These are phyloP conservation scores for Forbesichthys papilliferus DNA, from an alignment of 2,113 vertebrate species.

Conservation along the genomic window DNA sequence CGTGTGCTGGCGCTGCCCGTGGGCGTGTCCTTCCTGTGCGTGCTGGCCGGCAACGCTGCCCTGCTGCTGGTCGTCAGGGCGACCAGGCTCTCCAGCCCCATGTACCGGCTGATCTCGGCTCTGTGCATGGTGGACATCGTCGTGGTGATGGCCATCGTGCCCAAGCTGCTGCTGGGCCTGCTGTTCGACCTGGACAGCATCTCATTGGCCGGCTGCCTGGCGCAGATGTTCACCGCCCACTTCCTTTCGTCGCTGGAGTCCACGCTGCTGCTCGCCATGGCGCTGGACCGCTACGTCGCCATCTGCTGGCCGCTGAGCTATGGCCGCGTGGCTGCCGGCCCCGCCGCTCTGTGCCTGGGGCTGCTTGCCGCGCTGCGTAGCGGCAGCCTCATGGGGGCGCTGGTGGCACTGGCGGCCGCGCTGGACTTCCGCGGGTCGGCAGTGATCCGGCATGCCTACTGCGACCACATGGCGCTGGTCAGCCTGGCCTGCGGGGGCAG, in stretches of 20 bases:
- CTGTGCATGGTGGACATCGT: constrained; percentile 73
- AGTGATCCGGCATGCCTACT: constrained; percentile 73
- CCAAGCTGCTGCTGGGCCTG: constrained; percentile 70
- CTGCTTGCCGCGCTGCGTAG: constrained; percentile 71
- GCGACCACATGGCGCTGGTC: constrained; percentile 81
- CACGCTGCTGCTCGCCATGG: constrained; percentile 76
- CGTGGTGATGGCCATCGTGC: constrained; percentile 60
- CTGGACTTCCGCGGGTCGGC: constrained; percentile 70
- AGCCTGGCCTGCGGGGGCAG: constrained; percentile 70
- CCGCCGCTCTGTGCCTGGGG: constrained; percentile 49
- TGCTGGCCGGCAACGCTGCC: constrained; percentile 64
- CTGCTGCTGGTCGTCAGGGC: constrained; percentile 56
- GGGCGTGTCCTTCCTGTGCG: constrained; percentile 40
- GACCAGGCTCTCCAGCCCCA: constrained; percentile 72
- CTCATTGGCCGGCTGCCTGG: constrained; percentile 71
- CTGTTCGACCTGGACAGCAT: constrained; percentile 58
- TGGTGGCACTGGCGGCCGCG: constrained; percentile 69
- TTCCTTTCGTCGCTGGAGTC: constrained; percentile 78
- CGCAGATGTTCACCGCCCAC: constrained; percentile 83
- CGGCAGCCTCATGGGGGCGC: constrained; percentile 59
- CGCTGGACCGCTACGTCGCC: constrained; percentile 76
- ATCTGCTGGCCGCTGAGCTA: constrained; percentile 78
- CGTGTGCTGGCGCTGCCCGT: constrained; percentile 63
- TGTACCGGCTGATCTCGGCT: constrained; percentile 74
- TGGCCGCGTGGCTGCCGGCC: constrained; percentile 36